Evolutionary conservation across 2,113 vertebrate species (phyloP).

Genomic region (Cebidichthys violaceus): DNA sequence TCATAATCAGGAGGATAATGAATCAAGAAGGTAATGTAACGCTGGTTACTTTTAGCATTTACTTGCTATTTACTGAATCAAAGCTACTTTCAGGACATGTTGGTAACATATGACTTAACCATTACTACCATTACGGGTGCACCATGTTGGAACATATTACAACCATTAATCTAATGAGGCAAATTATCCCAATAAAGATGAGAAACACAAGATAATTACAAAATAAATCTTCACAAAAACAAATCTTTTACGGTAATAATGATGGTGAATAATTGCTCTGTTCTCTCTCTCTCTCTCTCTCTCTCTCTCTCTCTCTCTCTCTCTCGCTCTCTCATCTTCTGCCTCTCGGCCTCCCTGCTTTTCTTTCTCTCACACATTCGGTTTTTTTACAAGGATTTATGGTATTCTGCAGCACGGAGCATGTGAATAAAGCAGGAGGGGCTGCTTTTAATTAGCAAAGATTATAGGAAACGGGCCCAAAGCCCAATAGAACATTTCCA

Average conservation of each 20-base stretch:
- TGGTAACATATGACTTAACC: neutral
- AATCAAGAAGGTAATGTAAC: constrained; percentile 56
- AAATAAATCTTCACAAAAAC: constrained; percentile 5
- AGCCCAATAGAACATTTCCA: constrained; percentile 84
- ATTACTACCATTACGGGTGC: neutral
- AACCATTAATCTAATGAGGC: neutral
- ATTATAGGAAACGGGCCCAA: constrained; percentile 81
- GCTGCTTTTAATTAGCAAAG: constrained; percentile 82
- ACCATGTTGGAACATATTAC: neutral
- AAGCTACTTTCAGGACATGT: neutral
- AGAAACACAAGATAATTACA: constrained; percentile 10
- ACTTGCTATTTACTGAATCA: neutral
- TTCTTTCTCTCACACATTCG: constrained; percentile 56
- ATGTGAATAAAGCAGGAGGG: constrained; percentile 76
- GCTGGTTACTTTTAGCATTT: neutral
- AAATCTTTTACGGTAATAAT: constrained; percentile 39
- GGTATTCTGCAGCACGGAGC: constrained; percentile 66
- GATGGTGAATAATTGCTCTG: constrained; percentile 58
- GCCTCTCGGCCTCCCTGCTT: constrained; percentile 22
- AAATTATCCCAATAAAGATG: neutral
- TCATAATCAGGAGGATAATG: constrained; percentile 62
- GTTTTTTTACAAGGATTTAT: constrained; percentile 71
- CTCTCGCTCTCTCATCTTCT: constrained; percentile 42
- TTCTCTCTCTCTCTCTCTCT: constrained; percentile 50
- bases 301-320: constrained; percentile 56